A percentile compares a stretch with the other conserved stretches of the same genome.
Conservation (phyloP, 2,797 vertebrate species). For the Epinephelus coioides region DNA sequence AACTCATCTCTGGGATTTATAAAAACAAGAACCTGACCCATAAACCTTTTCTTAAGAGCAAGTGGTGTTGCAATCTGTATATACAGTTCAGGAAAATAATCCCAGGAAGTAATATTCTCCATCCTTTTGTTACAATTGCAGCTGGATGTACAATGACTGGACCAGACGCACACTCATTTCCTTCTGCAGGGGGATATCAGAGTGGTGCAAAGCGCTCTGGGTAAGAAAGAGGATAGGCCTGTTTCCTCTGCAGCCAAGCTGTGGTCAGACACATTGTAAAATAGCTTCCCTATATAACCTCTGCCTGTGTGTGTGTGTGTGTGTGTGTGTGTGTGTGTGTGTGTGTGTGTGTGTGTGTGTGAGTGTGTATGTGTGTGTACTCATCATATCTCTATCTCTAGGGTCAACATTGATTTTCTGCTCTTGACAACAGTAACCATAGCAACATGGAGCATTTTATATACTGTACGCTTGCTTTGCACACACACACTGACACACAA, state of each 20-base stretch:
- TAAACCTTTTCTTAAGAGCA: background rate
- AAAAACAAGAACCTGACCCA: background rate
- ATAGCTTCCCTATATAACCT: constrained; percentile 19
- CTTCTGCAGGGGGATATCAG: constrained; percentile 50
- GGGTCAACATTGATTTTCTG: constrained; percentile 72
- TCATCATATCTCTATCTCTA: constrained; percentile 57
- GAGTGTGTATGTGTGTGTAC: background rate
- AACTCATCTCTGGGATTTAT: background rate
- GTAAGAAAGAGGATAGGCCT: constrained; percentile 17
- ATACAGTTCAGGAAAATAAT: constrained; percentile 27
- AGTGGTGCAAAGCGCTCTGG: constrained; percentile 37
- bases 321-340: constrained; percentile 16
- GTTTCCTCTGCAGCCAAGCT: constrained; percentile 51
- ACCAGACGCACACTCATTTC: constrained; percentile 21
- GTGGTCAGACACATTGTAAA: constrained; percentile 47
- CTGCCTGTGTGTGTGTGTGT: constrained; percentile 2
- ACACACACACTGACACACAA: constrained; percentile 17
- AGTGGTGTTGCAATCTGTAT: constrained; percentile 4
- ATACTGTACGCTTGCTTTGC: constrained; percentile 28
- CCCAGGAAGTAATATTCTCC: constrained; percentile 24
- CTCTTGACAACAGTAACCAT: constrained; percentile 62
- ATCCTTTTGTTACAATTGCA: constrained; percentile 28
- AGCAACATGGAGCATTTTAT: constrained; percentile 55
- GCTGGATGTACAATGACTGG: constrained; percentile 32
- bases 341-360: constrained; percentile 27